Evolutionary conservation across 2,113 vertebrate genomes (phyloP).

Genomic region (Pelobates fuscus): DNA sequence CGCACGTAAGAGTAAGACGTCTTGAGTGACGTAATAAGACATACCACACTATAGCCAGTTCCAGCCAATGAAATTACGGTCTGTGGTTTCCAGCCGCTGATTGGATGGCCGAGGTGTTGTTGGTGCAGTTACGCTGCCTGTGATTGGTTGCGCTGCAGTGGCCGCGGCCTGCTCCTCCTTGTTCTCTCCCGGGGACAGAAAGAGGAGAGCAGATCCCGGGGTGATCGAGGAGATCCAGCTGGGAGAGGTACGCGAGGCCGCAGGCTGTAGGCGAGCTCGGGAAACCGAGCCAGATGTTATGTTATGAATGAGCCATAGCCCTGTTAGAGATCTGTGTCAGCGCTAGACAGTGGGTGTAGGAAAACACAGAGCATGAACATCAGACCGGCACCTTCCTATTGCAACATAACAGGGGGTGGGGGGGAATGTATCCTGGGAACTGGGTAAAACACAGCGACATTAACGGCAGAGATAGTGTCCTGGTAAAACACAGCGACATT

Average conservation of each 20-base stretch:
- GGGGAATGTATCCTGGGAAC: no score
- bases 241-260: background rate
- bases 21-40: background rate
- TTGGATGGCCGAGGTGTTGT: conserved; percentile 3
- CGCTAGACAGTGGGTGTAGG: no score
- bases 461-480: no score
- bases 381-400: no score
- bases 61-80: background rate
- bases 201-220: background rate
- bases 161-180: conserved; percentile 20
- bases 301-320: no score
- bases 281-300: no score
- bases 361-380: no score
- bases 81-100: background rate
- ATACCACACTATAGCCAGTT: background rate
- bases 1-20: background rate
- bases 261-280: background rate
- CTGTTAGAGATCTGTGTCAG: no score
- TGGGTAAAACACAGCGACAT: no score
- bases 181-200: background rate
- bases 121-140: background rate
- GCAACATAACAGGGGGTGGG: no score
- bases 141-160: conserved; percentile 21
- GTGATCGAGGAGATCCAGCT: background rate
- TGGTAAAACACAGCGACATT: no score